A percentile compares a stretch with the other conserved stretches of the same genome.
phyloP scores from a whole-genome alignment of 2,797 vertebrate species.

The Alcedo atthis region DNA sequence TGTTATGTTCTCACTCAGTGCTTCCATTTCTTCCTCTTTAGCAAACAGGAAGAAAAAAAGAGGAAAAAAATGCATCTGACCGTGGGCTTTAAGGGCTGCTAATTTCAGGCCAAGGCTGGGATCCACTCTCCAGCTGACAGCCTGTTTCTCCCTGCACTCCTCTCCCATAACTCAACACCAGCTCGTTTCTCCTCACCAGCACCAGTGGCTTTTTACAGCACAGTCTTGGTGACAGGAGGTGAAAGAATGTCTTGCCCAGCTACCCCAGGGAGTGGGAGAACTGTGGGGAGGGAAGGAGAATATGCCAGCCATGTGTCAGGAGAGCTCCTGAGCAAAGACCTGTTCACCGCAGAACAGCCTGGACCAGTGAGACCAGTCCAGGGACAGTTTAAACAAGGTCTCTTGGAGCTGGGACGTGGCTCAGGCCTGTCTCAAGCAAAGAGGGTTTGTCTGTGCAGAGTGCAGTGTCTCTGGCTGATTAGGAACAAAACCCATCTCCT shows the following conservation, averaged over 20 bases:
- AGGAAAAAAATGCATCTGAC: background rate
- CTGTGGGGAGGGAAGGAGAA: background rate
- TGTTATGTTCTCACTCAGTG: background rate
- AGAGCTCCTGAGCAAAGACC: background rate
- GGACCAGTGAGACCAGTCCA: background rate
- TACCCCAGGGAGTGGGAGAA: background rate
- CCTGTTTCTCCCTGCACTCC: background rate
- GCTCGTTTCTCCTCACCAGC: background rate
- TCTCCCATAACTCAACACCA: rapidly evolving
- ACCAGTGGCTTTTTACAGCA: background rate
- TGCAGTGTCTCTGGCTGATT: slow-evolving; percentile 13
- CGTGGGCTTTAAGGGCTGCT: background rate
- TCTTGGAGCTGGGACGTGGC: background rate
- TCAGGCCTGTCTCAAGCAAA: background rate
- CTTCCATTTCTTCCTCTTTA: background rate
- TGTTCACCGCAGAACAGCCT: background rate
- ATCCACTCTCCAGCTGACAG: background rate
- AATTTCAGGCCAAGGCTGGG: background rate
- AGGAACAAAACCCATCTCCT: slow-evolving; percentile 51
- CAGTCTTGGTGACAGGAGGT: background rate
- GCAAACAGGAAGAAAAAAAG: background rate
- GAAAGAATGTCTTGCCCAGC: background rate
- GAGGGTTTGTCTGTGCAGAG: background rate
- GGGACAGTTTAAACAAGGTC: background rate
- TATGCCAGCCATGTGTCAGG: background rate